Evolutionary conservation across 2,888 invertebrate species (phyloP), one percentile per base, ranked within the genome.

Genomic region (Anthrax anthrax): DNA sequence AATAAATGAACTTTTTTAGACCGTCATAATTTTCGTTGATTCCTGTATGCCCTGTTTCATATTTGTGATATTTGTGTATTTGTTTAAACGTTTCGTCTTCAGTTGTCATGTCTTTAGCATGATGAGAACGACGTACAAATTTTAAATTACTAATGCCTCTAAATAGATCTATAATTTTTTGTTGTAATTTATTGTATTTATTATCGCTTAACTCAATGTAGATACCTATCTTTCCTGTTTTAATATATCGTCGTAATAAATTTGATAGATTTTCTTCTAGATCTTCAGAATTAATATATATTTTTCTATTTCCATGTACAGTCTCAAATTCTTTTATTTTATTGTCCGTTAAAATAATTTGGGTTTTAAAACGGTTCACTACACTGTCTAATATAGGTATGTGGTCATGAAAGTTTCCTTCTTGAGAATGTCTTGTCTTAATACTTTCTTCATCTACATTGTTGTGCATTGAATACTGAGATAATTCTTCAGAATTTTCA

Each of bases 311-410:
- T 5, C 13, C 13, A 29, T 41, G 41, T 41, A 14, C 29, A 8
- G n/a, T 16, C 29, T 43, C 43, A n/a, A 8, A 19, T 36, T 43
- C 18, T 43, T 34, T 36, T 4, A 14, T 9, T 19, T 43, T 37
- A 2, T 37, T 12, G 9, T 43, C 18, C 12, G 37, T 37, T 37
- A 43, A 23, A 14, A 43, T 43, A 23, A 43, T 43, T 37, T 43
- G 43, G 9, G 37, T 37, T 43, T 37, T 44, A n/a, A 44, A 44
- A 10, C 29, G 19, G 27, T 44, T 44, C 13, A 38, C 38, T 17
- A 38, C 37, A 5, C 27, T 43, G 16, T 37, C 38, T 16, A 43
- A 27, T 19, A 43, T 38, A 27, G 38, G 37, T 3, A 43, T 43
- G 16, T 43, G 43, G 23, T 43, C 17, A 37, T 43, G n/a, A 8